A percentile compares a stretch with the other conserved stretches of the same genome.
Conservation (phyloP, 2,888 invertebrate species). For the Exephanes ischioxanthus region DNA sequence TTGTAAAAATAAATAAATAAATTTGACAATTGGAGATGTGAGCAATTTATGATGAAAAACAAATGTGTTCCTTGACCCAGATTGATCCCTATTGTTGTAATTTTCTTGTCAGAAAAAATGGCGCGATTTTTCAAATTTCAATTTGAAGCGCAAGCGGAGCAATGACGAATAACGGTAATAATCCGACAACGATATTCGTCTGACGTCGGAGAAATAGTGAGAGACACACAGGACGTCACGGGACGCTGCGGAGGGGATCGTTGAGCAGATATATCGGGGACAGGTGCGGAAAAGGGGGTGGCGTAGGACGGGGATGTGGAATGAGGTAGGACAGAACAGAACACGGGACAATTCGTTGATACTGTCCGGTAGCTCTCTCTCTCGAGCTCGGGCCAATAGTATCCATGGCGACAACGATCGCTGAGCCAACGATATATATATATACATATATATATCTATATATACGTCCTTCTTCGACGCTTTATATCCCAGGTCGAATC, state of each 20-base stretch:
- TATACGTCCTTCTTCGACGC: conserved; percentile 32
- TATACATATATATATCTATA: too few species aligned
- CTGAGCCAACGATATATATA: conserved; percentile 44
- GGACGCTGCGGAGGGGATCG: background rate
- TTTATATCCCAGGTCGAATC: conserved; percentile 37
- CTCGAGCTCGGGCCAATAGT: conserved; percentile 63
- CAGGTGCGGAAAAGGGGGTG: conserved; percentile 25
- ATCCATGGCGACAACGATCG: conserved; percentile 68
- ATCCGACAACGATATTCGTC: background rate
- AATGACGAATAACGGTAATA: background rate
- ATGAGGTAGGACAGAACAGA: conserved; percentile 3
- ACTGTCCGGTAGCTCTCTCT: conserved; percentile 39
- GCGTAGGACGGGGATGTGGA: background rate
- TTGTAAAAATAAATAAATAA: too few species aligned
- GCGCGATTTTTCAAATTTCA: background rate
- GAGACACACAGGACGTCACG: background rate
- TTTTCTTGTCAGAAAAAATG: too few species aligned
- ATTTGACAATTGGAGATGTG: too few species aligned
- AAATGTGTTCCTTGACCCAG: too few species aligned
- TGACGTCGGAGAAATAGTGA: background rate
- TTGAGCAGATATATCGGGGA: conserved; percentile 11
- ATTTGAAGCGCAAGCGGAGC: background rate
- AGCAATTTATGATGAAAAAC: too few species aligned
- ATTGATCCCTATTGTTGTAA: too few species aligned
- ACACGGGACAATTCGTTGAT: conserved; percentile 38